These are phyloP conservation scores for Falco peregrinus DNA, from an alignment of 2,797 vertebrate species.

Conservation along the genomic window DNA sequence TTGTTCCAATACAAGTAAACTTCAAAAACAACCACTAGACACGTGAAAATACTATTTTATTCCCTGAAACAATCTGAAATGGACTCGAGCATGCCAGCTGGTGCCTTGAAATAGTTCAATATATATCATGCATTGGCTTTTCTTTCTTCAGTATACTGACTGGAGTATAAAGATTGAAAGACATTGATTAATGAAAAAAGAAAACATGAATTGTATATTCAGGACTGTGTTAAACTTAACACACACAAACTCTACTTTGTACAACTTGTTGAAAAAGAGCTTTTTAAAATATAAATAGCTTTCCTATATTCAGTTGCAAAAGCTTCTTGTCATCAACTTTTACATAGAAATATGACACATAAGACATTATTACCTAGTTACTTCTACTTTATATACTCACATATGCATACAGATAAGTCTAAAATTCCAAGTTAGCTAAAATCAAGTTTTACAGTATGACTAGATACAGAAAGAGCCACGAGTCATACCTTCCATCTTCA, in stretches of 20 bases:
- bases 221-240: background rate
- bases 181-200: background rate
- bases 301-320: background rate
- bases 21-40: background rate
- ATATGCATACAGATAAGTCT: background rate
- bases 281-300: background rate
- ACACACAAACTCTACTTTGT: background rate
- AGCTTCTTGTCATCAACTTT: background rate
- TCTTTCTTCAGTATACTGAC: background rate
- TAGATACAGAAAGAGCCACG: background rate
- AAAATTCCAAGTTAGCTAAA: background rate
- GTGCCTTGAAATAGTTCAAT: background rate
- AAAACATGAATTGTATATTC: background rate
- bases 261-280: background rate
- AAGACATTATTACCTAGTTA: background rate
- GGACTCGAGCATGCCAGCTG: background rate
- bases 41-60: background rate
- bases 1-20: background rate
- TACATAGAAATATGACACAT: background rate
- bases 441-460: background rate
- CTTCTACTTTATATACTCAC: background rate
- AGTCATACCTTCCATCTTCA: background rate
- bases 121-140: background rate
- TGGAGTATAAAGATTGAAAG: background rate
- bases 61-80: background rate